Evolutionary conservation across 2,888 invertebrate species (phyloP).

Genomic region (Sesia apiformis): DNA sequence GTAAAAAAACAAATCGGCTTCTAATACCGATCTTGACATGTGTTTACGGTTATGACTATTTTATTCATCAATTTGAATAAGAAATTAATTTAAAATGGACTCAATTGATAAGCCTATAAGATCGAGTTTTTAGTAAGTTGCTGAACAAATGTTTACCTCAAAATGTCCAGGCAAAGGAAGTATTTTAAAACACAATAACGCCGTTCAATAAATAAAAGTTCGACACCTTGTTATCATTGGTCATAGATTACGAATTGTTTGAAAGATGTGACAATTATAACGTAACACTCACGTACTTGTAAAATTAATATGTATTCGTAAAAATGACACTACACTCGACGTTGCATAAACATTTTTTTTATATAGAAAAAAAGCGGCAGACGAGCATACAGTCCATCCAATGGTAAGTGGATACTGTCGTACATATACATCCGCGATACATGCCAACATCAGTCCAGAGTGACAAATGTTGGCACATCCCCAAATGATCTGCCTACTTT

Average conservation of each 20-base stretch:
- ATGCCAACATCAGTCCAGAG: no score
- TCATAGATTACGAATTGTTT: constrained; percentile 28
- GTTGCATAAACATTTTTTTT: no score
- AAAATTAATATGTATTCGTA: no score
- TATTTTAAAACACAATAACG: constrained; percentile 52
- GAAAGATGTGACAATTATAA: no score
- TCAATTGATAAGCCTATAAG: neutral
- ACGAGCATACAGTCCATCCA: no score
- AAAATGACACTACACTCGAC: no score
- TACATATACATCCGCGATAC: no score
- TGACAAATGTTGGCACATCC: no score
- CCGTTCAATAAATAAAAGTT: constrained; percentile 48
- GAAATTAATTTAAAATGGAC: neutral
- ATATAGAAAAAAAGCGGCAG: no score
- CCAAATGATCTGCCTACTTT: no score
- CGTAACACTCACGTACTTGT: no score
- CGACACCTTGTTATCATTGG: constrained; percentile 44
- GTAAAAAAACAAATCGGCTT: constrained; percentile 12
- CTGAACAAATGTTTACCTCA: neutral
- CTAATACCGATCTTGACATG: constrained; percentile 24
- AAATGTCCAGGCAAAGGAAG: constrained; percentile 22
- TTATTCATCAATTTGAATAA: neutral
- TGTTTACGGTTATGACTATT: constrained; percentile 15
- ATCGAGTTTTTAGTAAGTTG: neutral
- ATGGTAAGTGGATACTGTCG: no score